These are phyloP conservation scores for Micrastur ruficollis DNA, from an alignment of 2,797 vertebrate species.

Conservation along the genomic window DNA sequence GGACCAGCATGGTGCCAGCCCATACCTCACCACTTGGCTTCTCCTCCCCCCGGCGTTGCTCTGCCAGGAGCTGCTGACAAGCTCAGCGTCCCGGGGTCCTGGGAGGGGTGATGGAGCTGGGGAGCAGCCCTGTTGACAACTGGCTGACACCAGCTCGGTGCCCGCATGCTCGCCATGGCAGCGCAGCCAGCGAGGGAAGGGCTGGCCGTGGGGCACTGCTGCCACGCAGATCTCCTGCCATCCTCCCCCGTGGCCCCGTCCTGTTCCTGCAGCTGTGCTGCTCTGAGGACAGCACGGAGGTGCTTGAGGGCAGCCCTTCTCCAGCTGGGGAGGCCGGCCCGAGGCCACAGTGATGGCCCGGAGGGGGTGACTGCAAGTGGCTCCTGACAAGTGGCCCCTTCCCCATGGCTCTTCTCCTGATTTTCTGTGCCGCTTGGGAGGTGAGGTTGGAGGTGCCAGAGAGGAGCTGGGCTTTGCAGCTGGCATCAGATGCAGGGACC, in stretches of 20 bases:
- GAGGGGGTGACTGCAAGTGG: neutral
- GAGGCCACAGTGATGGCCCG: neutral
- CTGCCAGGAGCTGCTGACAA: neutral
- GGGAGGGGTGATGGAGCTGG: neutral
- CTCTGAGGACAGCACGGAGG: rapidly evolving
- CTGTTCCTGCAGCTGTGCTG: neutral
- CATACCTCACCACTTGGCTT: neutral
- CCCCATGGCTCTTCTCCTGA: neutral
- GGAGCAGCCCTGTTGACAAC: neutral
- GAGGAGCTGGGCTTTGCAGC: neutral
- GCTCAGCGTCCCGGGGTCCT: neutral
- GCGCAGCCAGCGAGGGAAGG: neutral
- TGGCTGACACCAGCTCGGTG: neutral
- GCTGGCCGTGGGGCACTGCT: neutral
- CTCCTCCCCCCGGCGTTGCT: neutral
- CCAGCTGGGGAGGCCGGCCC: neutral
- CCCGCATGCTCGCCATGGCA: rapidly evolving
- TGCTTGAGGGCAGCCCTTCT: neutral
- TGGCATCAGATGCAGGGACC: neutral
- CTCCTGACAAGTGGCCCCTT: neutral
- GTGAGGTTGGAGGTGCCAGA: neutral
- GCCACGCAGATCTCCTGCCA: neutral
- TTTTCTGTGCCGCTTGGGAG: neutral
- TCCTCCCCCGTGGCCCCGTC: rapidly evolving
- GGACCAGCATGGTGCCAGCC: neutral